A percentile compares a stretch with the other conserved stretches of the same genome.
These are phyloP conservation scores for Micronycteris hirsuta DNA, from an alignment of 2,113 vertebrate genomes.

Conservation along the genomic window DNA sequence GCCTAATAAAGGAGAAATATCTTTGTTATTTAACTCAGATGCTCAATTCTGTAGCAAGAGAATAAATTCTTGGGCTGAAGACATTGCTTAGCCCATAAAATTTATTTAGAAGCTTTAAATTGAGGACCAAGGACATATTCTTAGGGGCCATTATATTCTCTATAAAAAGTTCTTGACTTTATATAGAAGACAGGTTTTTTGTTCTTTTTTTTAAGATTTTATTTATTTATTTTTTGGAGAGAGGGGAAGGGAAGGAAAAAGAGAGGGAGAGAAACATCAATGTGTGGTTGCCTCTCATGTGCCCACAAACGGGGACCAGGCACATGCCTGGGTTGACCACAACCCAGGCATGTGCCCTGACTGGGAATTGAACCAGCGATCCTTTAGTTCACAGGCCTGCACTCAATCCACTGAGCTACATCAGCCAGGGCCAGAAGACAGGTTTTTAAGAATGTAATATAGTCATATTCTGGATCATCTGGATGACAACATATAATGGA, in stretches of 20 bases:
- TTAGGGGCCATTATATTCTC: not conserved
- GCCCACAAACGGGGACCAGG: no score
- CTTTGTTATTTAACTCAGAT: not conserved
- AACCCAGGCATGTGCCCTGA: no score
- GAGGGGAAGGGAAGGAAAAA: no score
- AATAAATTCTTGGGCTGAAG: conserved; percentile 1
- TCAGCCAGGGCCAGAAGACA: no score
- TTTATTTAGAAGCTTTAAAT: conserved; percentile 1
- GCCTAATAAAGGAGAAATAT: not conserved
- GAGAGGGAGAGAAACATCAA: no score
- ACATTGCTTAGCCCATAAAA: not conserved
- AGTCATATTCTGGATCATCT: not conserved
- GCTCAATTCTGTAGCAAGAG: not conserved
- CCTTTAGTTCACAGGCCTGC: no score
- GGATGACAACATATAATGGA: not conserved
- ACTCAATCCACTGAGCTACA: no score
- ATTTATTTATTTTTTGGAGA: no score
- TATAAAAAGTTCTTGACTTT: not conserved
- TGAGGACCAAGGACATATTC: not conserved
- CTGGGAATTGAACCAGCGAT: no score
- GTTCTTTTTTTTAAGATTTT: no score
- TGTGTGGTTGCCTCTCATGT: no score
- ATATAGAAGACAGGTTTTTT: not conserved
- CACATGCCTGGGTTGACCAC: no score
- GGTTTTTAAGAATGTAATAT: not conserved